Percentiles rank a stretch among this genome's conserved stretches.
Conservation (phyloP, 2,888 invertebrate genomes). For the Tetragonula carbonaria region DNA sequence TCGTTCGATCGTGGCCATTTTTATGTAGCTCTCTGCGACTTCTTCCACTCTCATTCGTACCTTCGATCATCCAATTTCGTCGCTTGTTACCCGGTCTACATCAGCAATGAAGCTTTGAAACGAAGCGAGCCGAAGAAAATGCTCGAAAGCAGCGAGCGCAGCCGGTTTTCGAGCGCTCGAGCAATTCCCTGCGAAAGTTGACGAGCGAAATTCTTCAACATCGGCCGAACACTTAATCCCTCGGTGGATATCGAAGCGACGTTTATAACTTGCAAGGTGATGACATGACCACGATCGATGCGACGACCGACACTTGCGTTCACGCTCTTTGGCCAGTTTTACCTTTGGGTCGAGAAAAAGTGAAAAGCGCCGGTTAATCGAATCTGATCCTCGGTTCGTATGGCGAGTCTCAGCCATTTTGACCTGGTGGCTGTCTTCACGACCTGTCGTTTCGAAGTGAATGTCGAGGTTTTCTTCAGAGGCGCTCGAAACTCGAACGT, state of each 20-base stretch:
- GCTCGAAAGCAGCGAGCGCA: conserved; percentile 1
- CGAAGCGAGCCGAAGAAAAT: neutral
- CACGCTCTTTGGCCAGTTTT: conserved; percentile 22
- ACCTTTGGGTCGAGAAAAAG: conserved; percentile 29
- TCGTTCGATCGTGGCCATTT: neutral
- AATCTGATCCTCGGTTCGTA: conserved; percentile 20
- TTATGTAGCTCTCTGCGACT: neutral
- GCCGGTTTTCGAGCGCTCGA: neutral
- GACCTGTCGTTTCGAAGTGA: neutral
- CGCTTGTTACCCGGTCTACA: conserved; percentile 3
- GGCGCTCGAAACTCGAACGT: no score
- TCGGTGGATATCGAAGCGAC: neutral
- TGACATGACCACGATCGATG: conserved; percentile 31
- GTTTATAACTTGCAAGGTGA: conserved; percentile 53
- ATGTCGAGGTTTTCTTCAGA: neutral
- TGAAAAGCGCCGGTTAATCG: conserved; percentile 34
- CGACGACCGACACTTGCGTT: conserved; percentile 25
- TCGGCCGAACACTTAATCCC: neutral
- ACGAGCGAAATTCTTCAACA: conserved; percentile 30
- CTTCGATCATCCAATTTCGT: conserved; percentile 21
- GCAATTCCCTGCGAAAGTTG: conserved; percentile 27
- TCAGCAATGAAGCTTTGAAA: conserved; percentile 9
- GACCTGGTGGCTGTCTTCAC: neutral
- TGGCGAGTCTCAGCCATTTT: neutral
- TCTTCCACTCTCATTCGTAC: no score